Evolutionary conservation across 2,888 invertebrate species (phyloP), one percentile per base, ranked within the genome.

Genomic region (Dysmachus trigonus): DNA sequence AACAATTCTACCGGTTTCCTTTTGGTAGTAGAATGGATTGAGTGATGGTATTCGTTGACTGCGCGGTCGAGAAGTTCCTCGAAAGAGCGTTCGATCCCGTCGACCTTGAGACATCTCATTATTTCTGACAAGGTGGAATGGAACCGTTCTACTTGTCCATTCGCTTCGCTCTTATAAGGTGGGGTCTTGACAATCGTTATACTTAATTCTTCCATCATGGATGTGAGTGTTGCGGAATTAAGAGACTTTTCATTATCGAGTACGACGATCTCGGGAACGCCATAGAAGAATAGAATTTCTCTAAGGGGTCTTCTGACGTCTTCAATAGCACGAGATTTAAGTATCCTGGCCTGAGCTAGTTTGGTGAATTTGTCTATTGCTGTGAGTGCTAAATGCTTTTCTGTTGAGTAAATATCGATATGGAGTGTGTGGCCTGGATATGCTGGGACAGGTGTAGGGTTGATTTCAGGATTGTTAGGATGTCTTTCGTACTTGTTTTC

Each of bases 71-170:
- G 62, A 0, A 88, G 82, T 41, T 88, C 87, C n/a, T 87, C 76
- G 84, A 88, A 88, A 3, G 86, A 85, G 22, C 86, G 79, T 27
- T 31, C 31, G 5, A 31, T 31, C 31, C n/a, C n/a, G n/a, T n/a
- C n/a, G n/a, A 72, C 13, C 47, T 87, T 87, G 1, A 88, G 76
- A 51, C 88, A 88, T 53, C 88, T 82, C 86, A 88, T 86, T 30
- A 88, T 88, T 77, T 88, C 87, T 1, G 85, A 35, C 5, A 88
- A 77, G 3, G 88, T 88, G n/a, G 87, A 88, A 71, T 88, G 87
- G 35, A 88, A 87, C 10, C 88, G 83, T 74, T 88, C 88, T 2
- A 88, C 86, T 71, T 87, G 87, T 1, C 87, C 88, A 71, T 88
- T 88, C 6, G 82, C 81, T 86, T 86, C 84, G 31, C 87, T 87